phyloP scores from a whole-genome alignment of 92 coral and sea anemone species.

The Paramuricea clavata region DNA sequence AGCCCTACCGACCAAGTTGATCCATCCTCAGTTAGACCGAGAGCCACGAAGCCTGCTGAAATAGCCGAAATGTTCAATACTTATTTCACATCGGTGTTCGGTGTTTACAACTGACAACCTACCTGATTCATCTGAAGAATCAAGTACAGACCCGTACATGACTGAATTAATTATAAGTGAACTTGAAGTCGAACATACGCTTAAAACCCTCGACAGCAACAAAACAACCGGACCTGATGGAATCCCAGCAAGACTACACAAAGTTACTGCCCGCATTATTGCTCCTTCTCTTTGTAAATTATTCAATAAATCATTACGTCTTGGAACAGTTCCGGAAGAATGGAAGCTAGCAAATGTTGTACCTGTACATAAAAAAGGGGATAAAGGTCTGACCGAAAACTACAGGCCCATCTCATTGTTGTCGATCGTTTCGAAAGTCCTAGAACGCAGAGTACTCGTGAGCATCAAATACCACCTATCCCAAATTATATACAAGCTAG shows the following conservation, averaged over 20 bases:
- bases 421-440: neutral
- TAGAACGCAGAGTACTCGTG: neutral
- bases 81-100: neutral
- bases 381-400: neutral
- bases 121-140: neutral
- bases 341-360: constrained; percentile 4
- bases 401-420: neutral
- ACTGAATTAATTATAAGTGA: neutral
- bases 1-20: neutral
- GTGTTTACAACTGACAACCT: neutral
- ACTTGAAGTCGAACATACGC: neutral
- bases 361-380: neutral
- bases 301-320: neutral
- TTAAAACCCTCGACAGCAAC: neutral
- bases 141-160: neutral
- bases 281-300: constrained; percentile 14
- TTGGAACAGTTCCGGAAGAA: neutral
- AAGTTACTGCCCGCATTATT: constrained; percentile 1
- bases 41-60: neutral
- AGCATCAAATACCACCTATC: neutral
- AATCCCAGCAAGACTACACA: neutral
- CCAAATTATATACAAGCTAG: neutral
- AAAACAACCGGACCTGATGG: neutral
- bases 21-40: neutral
- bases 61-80: neutral